Conservation (phyloP, 2,113 vertebrate species). For the Eurystomus gularis region DNA sequence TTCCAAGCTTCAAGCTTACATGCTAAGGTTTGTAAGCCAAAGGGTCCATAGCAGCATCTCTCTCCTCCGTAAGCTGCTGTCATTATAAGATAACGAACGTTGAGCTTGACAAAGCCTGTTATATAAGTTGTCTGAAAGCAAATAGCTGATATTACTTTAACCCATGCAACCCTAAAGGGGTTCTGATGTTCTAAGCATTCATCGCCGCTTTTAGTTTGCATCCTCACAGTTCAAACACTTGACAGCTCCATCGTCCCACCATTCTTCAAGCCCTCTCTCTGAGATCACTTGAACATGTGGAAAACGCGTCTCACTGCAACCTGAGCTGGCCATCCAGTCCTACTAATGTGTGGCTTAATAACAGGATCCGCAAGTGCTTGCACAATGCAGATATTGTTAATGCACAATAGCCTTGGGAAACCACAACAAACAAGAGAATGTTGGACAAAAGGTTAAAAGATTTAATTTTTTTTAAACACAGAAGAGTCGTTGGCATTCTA, state of each 20-base stretch:
- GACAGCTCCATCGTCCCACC: neutral
- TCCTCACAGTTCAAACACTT: neutral
- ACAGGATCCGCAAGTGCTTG: neutral
- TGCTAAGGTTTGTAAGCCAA: neutral
- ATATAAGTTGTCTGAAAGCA: neutral
- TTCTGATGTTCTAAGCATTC: neutral
- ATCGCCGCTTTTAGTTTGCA: neutral
- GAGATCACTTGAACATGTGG: neutral
- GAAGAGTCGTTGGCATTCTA: neutral
- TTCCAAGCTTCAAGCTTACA: neutral
- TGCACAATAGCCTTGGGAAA: neutral
- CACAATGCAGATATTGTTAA: conserved; percentile 2
- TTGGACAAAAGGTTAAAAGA: neutral
- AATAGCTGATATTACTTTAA: neutral
- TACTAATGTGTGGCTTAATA: neutral
- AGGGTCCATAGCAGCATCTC: neutral
- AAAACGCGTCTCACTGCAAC: neutral
- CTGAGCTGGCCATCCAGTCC: neutral
- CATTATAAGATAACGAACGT: neutral
- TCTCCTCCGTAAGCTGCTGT: neutral
- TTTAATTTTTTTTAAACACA: neutral
- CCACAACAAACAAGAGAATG: neutral
- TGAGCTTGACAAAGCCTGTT: neutral
- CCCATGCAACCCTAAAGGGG: neutral
- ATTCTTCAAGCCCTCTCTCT: neutral